Conservation (phyloP, 2,113 vertebrate species). For the Vimba vimba region DNA sequence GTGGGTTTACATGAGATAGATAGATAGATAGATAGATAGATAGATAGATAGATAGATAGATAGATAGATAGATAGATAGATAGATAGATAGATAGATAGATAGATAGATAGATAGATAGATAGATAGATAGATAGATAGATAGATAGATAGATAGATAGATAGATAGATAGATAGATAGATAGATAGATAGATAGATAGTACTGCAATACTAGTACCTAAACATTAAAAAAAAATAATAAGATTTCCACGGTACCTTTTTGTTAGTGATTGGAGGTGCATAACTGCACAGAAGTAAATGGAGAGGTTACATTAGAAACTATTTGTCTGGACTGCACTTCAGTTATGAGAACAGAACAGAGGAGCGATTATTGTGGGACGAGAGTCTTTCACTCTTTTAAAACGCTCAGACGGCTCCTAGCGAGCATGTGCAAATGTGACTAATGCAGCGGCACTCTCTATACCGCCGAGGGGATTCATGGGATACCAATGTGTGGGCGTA, state of each 20-base stretch:
- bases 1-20: not conserved
- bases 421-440: conserved; percentile 59
- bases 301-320: conserved; percentile 8
- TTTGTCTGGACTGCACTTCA: conserved; percentile 35
- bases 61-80: not conserved
- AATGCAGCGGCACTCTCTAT: conserved; percentile 63
- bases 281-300: not conserved
- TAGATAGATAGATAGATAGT: too few relatives aligned
- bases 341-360: conserved; percentile 54
- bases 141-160: too few relatives aligned
- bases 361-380: conserved; percentile 52
- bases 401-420: conserved; percentile 64
- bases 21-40: not conserved
- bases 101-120: not conserved
- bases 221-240: too few relatives aligned
- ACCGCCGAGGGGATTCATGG: conserved; percentile 55
- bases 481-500: conserved; percentile 62
- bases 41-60: not conserved
- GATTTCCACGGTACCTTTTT: not conserved
- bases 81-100: not conserved
- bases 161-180: too few relatives aligned
- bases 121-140: not conserved
- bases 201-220: too few relatives aligned
- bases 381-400: conserved; percentile 64
- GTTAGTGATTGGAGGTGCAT: not conserved